Conservation (phyloP, 2,797 vertebrate genomes). For the Chiroxiphia lanceolata region DNA sequence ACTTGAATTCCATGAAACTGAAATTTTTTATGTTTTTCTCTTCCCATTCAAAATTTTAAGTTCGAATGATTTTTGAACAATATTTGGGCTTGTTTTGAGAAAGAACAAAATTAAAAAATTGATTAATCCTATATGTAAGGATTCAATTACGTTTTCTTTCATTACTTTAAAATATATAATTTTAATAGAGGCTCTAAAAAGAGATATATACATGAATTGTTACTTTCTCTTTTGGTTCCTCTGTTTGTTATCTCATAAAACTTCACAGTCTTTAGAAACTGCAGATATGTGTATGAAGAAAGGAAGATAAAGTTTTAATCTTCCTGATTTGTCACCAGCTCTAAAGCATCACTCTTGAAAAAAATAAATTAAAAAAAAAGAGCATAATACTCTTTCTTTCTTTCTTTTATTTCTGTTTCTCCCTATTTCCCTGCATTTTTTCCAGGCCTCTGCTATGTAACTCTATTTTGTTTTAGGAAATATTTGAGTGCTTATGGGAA, state of each 20-base stretch:
- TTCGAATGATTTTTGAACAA: background rate
- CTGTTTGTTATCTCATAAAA: background rate
- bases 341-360: background rate
- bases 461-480: background rate
- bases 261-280: background rate
- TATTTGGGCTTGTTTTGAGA: background rate
- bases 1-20: background rate
- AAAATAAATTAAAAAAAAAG: background rate
- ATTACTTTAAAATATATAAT: background rate
- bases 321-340: background rate
- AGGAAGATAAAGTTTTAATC: background rate
- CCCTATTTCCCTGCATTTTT: background rate
- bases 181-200: background rate
- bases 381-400: background rate
- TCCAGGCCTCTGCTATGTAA: background rate
- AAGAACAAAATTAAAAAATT: background rate
- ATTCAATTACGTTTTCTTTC: background rate
- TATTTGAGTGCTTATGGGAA: background rate
- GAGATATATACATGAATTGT: background rate
- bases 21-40: background rate
- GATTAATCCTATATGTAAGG: background rate
- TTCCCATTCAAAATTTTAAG: background rate
- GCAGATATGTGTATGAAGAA: background rate
- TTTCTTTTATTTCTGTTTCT: background rate
- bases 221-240: constrained; percentile 3